A percentile compares a stretch with the other conserved stretches of the same genome.
Evolutionary conservation across 2,113 vertebrate genomes (phyloP).

Genomic region (Fulica atra): DNA sequence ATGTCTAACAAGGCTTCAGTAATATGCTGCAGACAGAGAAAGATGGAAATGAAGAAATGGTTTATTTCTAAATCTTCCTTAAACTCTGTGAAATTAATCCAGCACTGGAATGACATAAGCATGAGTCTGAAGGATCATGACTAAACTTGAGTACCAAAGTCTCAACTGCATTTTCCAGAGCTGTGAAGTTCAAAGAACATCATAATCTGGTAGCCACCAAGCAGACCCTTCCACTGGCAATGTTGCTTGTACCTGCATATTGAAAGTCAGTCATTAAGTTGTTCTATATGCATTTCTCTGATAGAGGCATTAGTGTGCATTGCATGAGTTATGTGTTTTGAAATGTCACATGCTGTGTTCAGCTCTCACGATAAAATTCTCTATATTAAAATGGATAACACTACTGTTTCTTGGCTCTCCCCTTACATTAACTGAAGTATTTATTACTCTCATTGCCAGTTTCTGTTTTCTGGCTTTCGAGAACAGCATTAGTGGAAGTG

Average conservation of each 20-base stretch:
- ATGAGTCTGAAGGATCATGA: not conserved
- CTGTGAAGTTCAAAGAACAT: not conserved
- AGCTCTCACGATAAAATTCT: conserved; percentile 35
- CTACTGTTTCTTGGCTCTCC: not conserved
- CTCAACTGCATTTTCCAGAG: not conserved
- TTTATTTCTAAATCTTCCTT: not conserved
- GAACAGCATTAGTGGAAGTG: not conserved
- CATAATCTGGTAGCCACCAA: not conserved
- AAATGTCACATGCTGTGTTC: conserved; percentile 14
- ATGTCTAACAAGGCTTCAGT: not conserved
- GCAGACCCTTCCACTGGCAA: not conserved
- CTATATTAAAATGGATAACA: not conserved
- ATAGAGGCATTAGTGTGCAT: not conserved
- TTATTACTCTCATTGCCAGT: conserved; percentile 25
- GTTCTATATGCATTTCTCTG: not conserved
- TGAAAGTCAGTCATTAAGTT: conserved; percentile 2
- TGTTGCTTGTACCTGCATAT: not conserved
- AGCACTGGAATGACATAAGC: not conserved
- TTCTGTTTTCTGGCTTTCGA: conserved; percentile 26
- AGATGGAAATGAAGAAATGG: not conserved
- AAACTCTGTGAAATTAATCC: not conserved
- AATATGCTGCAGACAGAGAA: not conserved
- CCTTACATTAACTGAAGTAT: conserved; percentile 19
- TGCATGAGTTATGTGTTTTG: conserved; percentile 1
- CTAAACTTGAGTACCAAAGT: not conserved